Percentiles rank a stretch among this genome's conserved stretches.
Conservation (phyloP, 2,888 invertebrate species). For the Galerucella nymphaeae region DNA sequence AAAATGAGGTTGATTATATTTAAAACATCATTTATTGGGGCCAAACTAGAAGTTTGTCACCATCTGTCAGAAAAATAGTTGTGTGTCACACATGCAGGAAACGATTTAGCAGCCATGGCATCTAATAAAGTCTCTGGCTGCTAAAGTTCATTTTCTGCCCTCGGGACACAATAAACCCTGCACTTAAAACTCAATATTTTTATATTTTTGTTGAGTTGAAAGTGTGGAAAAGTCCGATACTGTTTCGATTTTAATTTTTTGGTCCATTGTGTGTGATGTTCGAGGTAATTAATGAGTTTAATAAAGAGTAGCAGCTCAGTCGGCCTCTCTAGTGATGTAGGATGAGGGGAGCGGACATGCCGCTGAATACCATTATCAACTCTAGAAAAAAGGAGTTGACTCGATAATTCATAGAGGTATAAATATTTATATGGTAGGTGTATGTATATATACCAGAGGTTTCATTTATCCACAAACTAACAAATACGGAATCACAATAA, state of each 20-base stretch:
- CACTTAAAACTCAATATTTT: no score
- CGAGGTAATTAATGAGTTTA: conserved; percentile 34
- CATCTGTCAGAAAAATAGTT: no score
- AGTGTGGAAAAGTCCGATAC: conserved; percentile 9
- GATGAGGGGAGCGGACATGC: conserved; percentile 43
- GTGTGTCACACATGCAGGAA: no score
- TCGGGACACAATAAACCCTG: no score
- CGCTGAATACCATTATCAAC: conserved; percentile 44
- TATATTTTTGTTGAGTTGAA: background rate
- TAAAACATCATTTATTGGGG: no score
- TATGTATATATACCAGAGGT: background rate
- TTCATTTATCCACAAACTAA: background rate
- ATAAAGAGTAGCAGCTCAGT: conserved; percentile 27
- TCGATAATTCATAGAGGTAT: conserved; percentile 43
- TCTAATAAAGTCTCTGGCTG: no score
- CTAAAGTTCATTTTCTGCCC: no score
- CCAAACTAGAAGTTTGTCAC: no score
- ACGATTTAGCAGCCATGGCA: no score
- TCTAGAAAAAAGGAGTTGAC: conserved; percentile 39
- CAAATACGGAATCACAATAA: no score
- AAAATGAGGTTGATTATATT: no score
- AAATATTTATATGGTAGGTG: conserved; percentile 33
- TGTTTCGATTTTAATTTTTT: conserved; percentile 26
- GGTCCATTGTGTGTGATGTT: conserved; percentile 30
- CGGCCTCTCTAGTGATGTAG: conserved; percentile 41